Conservation (phyloP, 2,797 vertebrate genomes). For the Percopsis omiscomaycus region DNA sequence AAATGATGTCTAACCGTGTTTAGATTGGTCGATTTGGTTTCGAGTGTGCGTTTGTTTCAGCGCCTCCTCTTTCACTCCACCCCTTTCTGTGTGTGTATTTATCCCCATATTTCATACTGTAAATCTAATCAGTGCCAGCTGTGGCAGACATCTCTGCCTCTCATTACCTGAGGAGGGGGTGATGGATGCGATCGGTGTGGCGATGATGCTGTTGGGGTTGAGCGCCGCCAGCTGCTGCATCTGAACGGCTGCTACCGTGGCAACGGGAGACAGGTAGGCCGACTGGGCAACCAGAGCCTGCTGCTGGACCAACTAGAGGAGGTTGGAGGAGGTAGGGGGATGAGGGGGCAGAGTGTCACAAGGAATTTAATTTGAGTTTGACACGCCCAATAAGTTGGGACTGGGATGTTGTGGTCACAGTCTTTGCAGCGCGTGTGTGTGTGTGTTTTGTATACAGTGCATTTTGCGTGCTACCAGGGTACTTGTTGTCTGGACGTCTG, state of each 20-base stretch:
- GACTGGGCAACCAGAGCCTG: conserved; percentile 94
- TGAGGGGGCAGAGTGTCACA: neutral
- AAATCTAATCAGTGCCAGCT: conserved; percentile 56
- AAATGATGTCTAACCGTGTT: conserved; percentile 11
- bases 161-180: conserved; percentile 79
- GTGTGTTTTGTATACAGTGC: too few relatives aligned
- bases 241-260: conserved; percentile 91
- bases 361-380: neutral
- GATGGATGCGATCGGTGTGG: conserved; percentile 86
- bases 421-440: too few relatives aligned
- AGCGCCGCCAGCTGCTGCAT: conserved; percentile 95
- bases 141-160: conserved; percentile 56
- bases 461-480: too few relatives aligned
- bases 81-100: conserved; percentile 41
- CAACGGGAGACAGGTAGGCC: conserved; percentile 94
- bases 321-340: neutral
- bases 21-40: conserved; percentile 7
- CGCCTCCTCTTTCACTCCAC: conserved; percentile 33
- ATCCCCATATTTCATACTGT: conserved; percentile 63
- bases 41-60: conserved; percentile 33
- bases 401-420: too few relatives aligned
- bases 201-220: conserved; percentile 91
- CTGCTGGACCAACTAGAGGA: conserved; percentile 89
- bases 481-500: too few relatives aligned
- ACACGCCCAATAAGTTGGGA: too few relatives aligned